Evolutionary conservation across 2,113 vertebrate species (phyloP), one percentile per base, ranked within the genome.

Genomic region (Gorsachius goisagi): DNA sequence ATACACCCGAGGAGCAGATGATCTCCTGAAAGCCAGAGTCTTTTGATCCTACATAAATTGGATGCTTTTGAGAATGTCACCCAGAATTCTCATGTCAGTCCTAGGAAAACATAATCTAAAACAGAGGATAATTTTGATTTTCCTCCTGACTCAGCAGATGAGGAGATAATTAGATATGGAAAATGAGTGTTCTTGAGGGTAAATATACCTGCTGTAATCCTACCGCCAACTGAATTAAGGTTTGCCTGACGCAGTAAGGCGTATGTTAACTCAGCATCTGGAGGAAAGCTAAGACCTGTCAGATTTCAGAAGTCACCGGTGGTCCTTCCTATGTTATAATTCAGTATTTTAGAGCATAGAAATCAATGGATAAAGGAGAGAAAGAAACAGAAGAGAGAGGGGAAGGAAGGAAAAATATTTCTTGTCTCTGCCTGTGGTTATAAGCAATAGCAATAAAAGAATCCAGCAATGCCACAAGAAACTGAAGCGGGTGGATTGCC

Each of bases 41-140:
- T 93, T 97, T 95, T 77, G 66, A 96, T 92, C 77, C 53, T 71
- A 47, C 33, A 82, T 89, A 93, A 96, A 96, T 39, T 82, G 67
- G 66, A 84, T 79, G 81, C 62, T 89, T 96, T 89, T 85, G 71
- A 95, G 81, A 97, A 89, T 49, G 71, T 88, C 80, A 96, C 74
- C n/a, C 86, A 82, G 52, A 80, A 92, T 91, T 89, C 92, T 95
- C 62, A 58, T 4, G 9, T 69, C 87, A 92, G 81, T 82, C 73
- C 80, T 78, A 69, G n/a, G 49, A 92, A 94, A 96, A 90, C 50
- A 88, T 56, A 83, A 93, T 67, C 63, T 93, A 89, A 95, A 91
- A 35, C 35, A 71, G 41, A 82, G 23, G 28, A 76, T 69, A 87
- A 96, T 75, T 75, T 80, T 94, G 30, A 88, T 90, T 88, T 52